Percentiles rank a stretch among this genome's conserved stretches.
phyloP scores from a whole-genome alignment of 30 jellyfish, hydroid and myxozoan species.

The Hydractinia symbiolongicarpus region DNA sequence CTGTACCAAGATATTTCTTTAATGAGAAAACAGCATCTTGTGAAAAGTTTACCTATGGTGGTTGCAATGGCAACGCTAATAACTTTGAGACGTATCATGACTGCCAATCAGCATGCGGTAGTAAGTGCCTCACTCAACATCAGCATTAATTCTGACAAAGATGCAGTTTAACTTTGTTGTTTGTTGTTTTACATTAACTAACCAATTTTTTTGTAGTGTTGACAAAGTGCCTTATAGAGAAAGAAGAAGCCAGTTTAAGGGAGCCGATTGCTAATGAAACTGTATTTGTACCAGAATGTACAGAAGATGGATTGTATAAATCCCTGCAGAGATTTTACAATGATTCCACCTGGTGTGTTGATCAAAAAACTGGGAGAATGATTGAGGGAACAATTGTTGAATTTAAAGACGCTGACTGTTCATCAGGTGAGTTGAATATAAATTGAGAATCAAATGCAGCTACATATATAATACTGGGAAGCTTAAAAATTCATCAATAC shows the following conservation, averaged over 20 bases:
- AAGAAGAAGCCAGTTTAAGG: constrained; percentile 12
- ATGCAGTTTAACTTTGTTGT: background rate
- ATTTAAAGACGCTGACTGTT: constrained; percentile 9
- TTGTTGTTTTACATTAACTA: background rate
- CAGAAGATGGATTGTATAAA: constrained; percentile 27
- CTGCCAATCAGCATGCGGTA: constrained; percentile 29
- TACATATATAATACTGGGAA: too few relatives aligned
- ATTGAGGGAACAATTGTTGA: constrained; percentile 19
- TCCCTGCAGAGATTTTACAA: background rate
- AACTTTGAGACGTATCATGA: constrained; percentile 20
- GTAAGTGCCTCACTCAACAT: constrained; percentile 12
- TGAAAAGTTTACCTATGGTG: constrained; percentile 31
- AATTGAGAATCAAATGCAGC: too few relatives aligned
- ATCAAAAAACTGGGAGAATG: constrained; percentile 5
- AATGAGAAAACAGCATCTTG: constrained; percentile 16
- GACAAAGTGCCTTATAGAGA: constrained; percentile 24
- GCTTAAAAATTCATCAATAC: too few relatives aligned
- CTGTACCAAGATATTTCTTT: constrained; percentile 14
- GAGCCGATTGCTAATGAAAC: background rate
- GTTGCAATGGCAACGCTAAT: constrained; percentile 34
- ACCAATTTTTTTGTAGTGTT: constrained; percentile 11
- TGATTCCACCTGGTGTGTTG: constrained; percentile 38
- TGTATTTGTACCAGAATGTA: constrained; percentile 20
- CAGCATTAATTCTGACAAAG: background rate
- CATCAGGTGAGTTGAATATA: background rate